A percentile compares a stretch with the other conserved stretches of the same genome.
phyloP scores from a whole-genome alignment of 2,888 invertebrate species.

The Rhingia campestris region DNA sequence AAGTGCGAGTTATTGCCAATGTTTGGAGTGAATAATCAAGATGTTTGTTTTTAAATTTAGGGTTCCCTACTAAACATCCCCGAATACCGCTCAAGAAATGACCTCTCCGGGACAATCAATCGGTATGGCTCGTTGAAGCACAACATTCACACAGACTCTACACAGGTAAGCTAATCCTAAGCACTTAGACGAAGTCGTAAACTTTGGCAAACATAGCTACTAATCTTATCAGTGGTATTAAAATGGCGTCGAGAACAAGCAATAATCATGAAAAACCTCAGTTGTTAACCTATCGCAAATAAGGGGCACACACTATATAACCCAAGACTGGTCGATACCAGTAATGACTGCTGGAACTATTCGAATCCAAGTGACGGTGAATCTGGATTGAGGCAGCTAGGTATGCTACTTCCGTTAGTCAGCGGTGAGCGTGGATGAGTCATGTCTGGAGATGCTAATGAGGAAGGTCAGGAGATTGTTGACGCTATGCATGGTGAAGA shows the following conservation, averaged over 20 bases:
- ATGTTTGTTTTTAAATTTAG: conserved; percentile 70
- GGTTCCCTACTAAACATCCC: conserved; percentile 85
- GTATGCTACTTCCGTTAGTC: too few species aligned
- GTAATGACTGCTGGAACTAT: background rate
- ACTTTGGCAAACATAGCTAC: background rate
- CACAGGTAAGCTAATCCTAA: conserved; percentile 76
- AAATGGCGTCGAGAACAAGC: conserved; percentile 6
- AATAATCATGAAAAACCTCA: conserved; percentile 21
- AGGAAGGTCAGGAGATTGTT: background rate
- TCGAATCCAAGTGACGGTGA: background rate
- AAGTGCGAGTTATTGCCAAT: conserved; percentile 77
- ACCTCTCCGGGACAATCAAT: conserved; percentile 82
- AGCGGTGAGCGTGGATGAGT: too few species aligned
- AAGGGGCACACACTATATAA: background rate
- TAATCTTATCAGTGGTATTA: conserved; percentile 20
- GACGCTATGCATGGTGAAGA: too few species aligned
- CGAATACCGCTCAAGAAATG: conserved; percentile 84
- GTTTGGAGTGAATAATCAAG: conserved; percentile 73
- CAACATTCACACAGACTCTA: conserved; percentile 75
- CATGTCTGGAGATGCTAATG: background rate
- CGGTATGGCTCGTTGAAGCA: conserved; percentile 82
- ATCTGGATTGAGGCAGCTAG: background rate
- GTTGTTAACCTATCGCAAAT: conserved; percentile 16
- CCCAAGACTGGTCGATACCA: conserved; percentile 14
- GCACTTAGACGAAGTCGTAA: background rate